Conservation (phyloP, 1,140 invertebrate genomes). For the Lasioglossum baleicum region DNA sequence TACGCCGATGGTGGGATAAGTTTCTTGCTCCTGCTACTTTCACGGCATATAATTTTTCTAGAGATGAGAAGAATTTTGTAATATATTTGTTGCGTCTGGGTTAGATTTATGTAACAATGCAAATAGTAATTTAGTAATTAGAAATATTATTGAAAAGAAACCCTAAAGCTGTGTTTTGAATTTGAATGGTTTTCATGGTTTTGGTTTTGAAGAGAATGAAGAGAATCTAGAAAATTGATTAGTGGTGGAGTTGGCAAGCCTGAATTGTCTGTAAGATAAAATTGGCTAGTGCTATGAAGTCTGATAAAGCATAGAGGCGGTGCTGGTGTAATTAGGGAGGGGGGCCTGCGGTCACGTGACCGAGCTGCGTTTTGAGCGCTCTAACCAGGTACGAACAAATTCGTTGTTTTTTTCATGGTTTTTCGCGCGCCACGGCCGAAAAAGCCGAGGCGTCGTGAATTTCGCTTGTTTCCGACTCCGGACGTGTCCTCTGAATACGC, state of each 20-base stretch:
- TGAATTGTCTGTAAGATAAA: slow-evolving; percentile 11
- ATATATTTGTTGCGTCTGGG: no score
- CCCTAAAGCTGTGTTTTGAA: neutral
- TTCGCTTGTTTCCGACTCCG: slow-evolving; percentile 54
- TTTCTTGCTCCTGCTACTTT: no score
- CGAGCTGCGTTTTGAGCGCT: slow-evolving; percentile 77
- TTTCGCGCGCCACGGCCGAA: slow-evolving; percentile 68
- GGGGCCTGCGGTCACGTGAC: slow-evolving; percentile 75
- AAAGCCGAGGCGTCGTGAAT: slow-evolving; percentile 61
- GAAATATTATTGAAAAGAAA: neutral
- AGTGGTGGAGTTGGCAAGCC: neutral
- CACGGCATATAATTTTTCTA: no score
- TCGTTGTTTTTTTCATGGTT: slow-evolving; percentile 75
- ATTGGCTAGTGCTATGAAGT: slow-evolving; percentile 31
- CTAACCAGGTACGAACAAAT: slow-evolving; percentile 75
- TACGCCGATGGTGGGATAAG: no score
- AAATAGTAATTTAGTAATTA: no score
- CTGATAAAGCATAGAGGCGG: slow-evolving; percentile 53
- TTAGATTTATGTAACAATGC: neutral
- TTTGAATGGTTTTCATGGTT: no score
- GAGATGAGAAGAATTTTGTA: no score
- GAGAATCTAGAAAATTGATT: slow-evolving; percentile 11
- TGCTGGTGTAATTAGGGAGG: slow-evolving; percentile 49
- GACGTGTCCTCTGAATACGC: slow-evolving; percentile 58
- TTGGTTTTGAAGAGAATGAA: no score